Conservation (phyloP, 2,113 vertebrate species). For the Solea solea region DNA sequence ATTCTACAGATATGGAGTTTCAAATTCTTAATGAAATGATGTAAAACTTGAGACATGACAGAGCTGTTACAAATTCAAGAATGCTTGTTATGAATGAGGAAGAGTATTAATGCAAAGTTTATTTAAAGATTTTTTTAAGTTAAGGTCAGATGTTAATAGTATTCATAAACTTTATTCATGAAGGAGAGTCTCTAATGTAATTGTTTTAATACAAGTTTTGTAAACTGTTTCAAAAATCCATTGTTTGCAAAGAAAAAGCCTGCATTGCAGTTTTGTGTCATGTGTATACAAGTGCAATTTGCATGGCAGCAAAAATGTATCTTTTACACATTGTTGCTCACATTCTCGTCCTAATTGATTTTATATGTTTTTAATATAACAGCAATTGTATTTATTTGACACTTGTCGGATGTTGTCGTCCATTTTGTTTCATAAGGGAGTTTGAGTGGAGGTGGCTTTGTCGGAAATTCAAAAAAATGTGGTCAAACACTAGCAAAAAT, state of each 20-base stretch:
- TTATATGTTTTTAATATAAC: conserved; percentile 54
- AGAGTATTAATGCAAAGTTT: conserved; percentile 60
- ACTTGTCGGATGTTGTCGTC: conserved; percentile 32
- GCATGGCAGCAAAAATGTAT: conserved; percentile 31
- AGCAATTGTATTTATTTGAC: conserved; percentile 76
- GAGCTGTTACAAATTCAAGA: conserved; percentile 40
- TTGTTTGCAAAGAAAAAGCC: conserved; percentile 28
- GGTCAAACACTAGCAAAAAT: conserved; percentile 33
- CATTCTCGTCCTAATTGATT: conserved; percentile 43
- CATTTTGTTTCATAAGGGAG: conserved; percentile 39
- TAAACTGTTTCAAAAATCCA: conserved; percentile 31
- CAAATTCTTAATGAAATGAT: conserved; percentile 37
- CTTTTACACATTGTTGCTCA: conserved; percentile 44
- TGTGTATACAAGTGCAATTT: conserved; percentile 69
- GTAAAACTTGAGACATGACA: conserved; percentile 23
- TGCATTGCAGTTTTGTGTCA: conserved; percentile 60
- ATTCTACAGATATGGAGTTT: conserved; percentile 23
- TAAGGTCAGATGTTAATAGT: conserved; percentile 68
- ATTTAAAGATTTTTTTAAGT: conserved; percentile 73
- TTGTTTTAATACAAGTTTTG: conserved; percentile 61
- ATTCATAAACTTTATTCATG: conserved; percentile 59
- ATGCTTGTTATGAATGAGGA: conserved; percentile 38
- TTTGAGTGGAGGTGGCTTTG: conserved; percentile 20
- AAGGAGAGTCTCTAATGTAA: conserved; percentile 52
- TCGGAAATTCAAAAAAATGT: conserved; percentile 22